Evolutionary conservation across 2,888 invertebrate species (phyloP), one percentile per base, ranked within the genome.

Genomic region (Amphiduros pacificus): DNA sequence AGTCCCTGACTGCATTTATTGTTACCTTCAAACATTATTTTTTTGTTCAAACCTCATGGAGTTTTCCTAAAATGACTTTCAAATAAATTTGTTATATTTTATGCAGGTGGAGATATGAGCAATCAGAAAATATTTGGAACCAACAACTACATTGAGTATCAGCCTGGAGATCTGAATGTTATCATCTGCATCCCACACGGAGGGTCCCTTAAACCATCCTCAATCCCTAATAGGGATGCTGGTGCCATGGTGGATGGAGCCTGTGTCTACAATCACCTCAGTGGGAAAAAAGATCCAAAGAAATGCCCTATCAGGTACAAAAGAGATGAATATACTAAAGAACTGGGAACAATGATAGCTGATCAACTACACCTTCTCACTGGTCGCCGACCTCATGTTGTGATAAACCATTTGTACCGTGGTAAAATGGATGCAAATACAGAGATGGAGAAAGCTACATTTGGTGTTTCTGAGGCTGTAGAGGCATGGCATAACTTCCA

Each of bases 401-500:
- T 68, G 11, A 53, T 61, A 29, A 61, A 59, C 40, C 55, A 60
- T 2, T 50, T 69, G 11, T 60, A 67, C 26, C 59, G 67, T 11
- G 28, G 50, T 4, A 68, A 68, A 31, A 20, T 69, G 22, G 69
- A 69, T 48, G 60, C 50, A 9, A 68, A 69, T 44, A 31, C 65
- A 20, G 64, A 64, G 1, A 40, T 63, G 17, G 59, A 56, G 5
- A 62, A 68, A 41, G 69, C 65, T 1, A 55, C 67, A 5, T 59
- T 68, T 51, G 58, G 61, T 6, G 57, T 62, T 9, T 29, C 49
- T 9, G 58, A 55, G 22, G 64, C 65, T 1, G 60, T 40, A 24
- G n/a, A 29, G 22, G 70, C 70, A 11, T 71, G 64, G 61, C 27
- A 59, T 11, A 62, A 62, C 5, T 71, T 62, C 50, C 68, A 71